A percentile compares a stretch with the other conserved stretches of the same genome.
Conservation (phyloP, 1,140 invertebrate genomes). For the Lamellibrachia luymesi region DNA sequence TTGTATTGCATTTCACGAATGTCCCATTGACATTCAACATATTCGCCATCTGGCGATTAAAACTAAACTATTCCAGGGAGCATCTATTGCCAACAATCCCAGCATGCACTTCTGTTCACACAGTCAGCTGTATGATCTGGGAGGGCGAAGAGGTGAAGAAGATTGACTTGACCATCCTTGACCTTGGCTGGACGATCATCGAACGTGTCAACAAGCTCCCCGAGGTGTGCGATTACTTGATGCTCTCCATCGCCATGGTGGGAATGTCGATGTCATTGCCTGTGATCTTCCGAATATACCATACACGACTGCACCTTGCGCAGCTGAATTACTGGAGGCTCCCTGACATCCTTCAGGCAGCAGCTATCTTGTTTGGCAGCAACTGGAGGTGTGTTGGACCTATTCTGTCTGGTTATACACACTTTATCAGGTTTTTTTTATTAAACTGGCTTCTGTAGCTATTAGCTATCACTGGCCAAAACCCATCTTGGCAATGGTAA, state of each 20-base stretch:
- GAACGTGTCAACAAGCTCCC: slow-evolving; percentile 75
- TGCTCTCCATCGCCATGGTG: slow-evolving; percentile 51
- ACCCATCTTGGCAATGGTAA: neutral
- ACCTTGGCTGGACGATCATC: slow-evolving; percentile 92
- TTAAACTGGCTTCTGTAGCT: neutral
- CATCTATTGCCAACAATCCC: neutral
- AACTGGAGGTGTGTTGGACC: slow-evolving; percentile 19
- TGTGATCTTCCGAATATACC: slow-evolving; percentile 45
- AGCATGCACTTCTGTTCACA: slow-evolving; percentile 30
- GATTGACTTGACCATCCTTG: slow-evolving; percentile 85
- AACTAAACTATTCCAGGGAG: neutral
- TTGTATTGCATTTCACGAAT: neutral
- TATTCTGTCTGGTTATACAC: slow-evolving; percentile 1
- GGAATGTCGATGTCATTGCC: slow-evolving; percentile 49
- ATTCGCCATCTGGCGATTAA: too few species aligned
- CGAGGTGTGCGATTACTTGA: slow-evolving; percentile 78
- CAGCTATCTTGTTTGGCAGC: slow-evolving; percentile 5
- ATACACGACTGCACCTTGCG: slow-evolving; percentile 24
- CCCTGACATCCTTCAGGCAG: neutral
- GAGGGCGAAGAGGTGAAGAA: slow-evolving; percentile 88
- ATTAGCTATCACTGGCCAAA: too few species aligned
- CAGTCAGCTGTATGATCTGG: slow-evolving; percentile 93
- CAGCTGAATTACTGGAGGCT: slow-evolving; percentile 2
- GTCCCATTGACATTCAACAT: neutral
- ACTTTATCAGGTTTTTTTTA: slow-evolving; percentile 11